These are phyloP conservation scores for Dolichoris vasculosae DNA, from an alignment of 1,140 invertebrate genomes.

Conservation along the genomic window DNA sequence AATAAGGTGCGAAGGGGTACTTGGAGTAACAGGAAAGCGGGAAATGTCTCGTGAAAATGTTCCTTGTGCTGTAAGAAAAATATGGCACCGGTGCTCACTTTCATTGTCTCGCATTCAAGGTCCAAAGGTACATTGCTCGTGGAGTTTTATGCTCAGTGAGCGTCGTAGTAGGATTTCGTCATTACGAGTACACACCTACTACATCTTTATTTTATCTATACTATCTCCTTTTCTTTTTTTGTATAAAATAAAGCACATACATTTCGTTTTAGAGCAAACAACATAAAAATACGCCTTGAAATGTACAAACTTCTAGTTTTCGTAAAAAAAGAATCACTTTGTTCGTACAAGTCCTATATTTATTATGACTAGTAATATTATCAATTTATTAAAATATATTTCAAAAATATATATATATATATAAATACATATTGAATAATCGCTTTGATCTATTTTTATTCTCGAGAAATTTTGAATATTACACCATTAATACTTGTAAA, in stretches of 20 bases:
- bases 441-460: no score
- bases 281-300: no score
- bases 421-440: no score
- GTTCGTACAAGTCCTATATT: no score
- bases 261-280: no score
- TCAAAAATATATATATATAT: no score
- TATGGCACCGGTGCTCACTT: conserved; percentile 6
- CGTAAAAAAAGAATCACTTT: no score
- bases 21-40: conserved; percentile 40
- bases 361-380: no score
- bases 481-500: no score
- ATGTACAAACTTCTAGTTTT: no score
- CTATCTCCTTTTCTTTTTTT: not conserved
- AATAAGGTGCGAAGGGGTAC: not conserved
- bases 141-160: conserved; percentile 33
- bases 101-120: conserved; percentile 19
- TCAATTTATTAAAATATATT: no score
- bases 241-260: not conserved
- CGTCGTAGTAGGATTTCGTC: not conserved
- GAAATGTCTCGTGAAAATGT: conserved; percentile 47
- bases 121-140: not conserved
- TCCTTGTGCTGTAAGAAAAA: conserved; percentile 1
- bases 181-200: not conserved
- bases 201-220: not conserved
- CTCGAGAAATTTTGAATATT: no score